Evolutionary conservation across 2,888 invertebrate genomes (phyloP), one percentile per base, ranked within the genome.

Genomic region (Drosophila lutescens): DNA sequence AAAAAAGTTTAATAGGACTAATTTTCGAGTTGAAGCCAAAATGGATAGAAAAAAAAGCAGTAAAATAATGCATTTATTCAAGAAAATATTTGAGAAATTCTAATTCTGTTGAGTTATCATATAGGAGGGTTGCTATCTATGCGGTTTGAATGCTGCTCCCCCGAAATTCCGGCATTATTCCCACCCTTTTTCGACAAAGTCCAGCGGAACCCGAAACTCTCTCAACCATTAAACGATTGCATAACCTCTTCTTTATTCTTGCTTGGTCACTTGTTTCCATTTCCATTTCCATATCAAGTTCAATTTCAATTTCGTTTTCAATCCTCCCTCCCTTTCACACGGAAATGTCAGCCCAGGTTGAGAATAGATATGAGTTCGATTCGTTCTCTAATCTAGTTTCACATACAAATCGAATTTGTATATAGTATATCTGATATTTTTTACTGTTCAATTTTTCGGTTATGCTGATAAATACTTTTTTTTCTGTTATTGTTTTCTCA

Each of bases 161-260:
- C 47, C 20, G 26, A 44, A n/a, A 56, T 57, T 46, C 30, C 40
- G 6, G 10, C 30, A 32, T 59, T 62, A 32, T 58, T 47, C 59
- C 46, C 61, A 58, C 46, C 59, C 61, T 15, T 20, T 54, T 58
- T 38, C 12, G 30, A 44, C n/a, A 20, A 58, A 58, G 61, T 58
- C 61, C 46, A 59, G 61, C 61, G 61, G 46, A 62, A 61, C 44
- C 61, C 58, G n/a, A 47, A 62, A 60, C 49, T 62, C 62, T 49
- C 61, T 62, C 60, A 60, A 47, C 59, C 62, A 26, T 47, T 34
- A 41, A 62, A 34, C 41, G 62, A 49, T 62, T 62, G 62, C 62
- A 62, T 62, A 62, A 62, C 62, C 62, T 50, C 50, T 61, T 50
- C 62, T 51, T 62, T 32, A 34, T 63, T 61, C 13, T 26, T 30